Evolutionary conservation across 2,797 vertebrate species (phyloP), one percentile per base, ranked within the genome.

Genomic region (Macropodus opercularis): DNA sequence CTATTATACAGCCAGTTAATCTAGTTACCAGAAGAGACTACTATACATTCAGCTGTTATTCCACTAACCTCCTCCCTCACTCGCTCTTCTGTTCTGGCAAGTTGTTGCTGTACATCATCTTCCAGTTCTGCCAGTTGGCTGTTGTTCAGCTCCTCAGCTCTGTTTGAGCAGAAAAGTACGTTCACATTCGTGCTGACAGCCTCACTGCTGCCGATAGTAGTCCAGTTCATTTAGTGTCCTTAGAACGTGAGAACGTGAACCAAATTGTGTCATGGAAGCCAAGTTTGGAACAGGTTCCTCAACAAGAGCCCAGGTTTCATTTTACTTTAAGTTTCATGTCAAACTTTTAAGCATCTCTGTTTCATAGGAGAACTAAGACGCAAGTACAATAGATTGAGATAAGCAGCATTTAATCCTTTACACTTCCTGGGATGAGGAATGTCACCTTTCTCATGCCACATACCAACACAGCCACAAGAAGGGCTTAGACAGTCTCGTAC

Each of bases 111-210:
- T 24, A 92, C 58, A 46, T 93, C 90, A 0, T 94, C 92, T 47
- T 94, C 93, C 64, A 94, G 62, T 42, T 93, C 92, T 17, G 76
- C 59, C 75, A 93, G 78, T 55, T 90, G 93, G 71, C 77, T 84
- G 35, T 61, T 83, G 59, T 88, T 91, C 63, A 87, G 78, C 52
- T 92, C 93, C 50, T 93, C 92, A 0, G 85, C 79, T 77, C 93
- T 94, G 84, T 71, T 56, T 53, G 27, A 46, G 72, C 53, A 68
- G 24, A 66, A 67, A 57, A 18, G 21, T 6, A 48, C 0, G 0
- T 24, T 57, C n/a, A 35, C 41, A 26, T 46, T 48, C 49, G 10
- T 23, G n/a, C 21, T 9, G 19, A 40, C 18, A 60, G 18, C 26
- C 15, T 66, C 65, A n/a, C 12, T 10, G 4, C 21, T 5, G 32